These are phyloP conservation scores for Scaeva pyrastri DNA, from an alignment of 2,888 invertebrate genomes.

Conservation along the genomic window DNA sequence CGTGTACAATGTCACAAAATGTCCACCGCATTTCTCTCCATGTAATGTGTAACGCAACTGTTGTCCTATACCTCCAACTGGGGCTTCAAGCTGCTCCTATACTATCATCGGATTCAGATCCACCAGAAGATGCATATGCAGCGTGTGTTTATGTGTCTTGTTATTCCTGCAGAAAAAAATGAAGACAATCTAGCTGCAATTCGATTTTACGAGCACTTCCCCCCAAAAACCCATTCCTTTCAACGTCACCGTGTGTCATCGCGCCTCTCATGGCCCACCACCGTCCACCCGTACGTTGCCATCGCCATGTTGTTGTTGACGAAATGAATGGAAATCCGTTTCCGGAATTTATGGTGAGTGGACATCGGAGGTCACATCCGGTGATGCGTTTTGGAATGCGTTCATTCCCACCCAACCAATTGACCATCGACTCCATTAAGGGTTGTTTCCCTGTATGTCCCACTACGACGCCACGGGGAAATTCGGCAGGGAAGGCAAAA, in stretches of 20 bases:
- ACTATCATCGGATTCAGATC: not conserved
- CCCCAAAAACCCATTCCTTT: not conserved
- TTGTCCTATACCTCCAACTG: conserved; percentile 26
- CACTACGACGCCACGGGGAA: too few relatives aligned
- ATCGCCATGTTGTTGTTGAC: conserved; percentile 65
- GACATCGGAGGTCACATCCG: conserved; percentile 74
- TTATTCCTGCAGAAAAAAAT: conserved; percentile 33
- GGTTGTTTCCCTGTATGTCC: conserved; percentile 6
- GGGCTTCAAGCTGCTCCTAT: conserved; percentile 1
- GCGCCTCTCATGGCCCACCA: too few relatives aligned
- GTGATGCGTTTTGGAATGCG: conserved; percentile 73
- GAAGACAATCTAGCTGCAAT: conserved; percentile 68
- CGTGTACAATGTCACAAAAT: conserved; percentile 73
- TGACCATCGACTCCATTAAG: conserved; percentile 62
- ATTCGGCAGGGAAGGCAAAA: not conserved
- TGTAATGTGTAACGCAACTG: conserved; percentile 65
- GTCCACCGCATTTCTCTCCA: conserved; percentile 67
- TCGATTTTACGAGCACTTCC: conserved; percentile 71
- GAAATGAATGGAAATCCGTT: conserved; percentile 75
- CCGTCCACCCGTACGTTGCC: too few relatives aligned
- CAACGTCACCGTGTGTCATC: not conserved
- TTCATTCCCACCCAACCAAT: conserved; percentile 38
- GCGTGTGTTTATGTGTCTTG: not conserved
- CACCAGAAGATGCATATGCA: conserved; percentile 40
- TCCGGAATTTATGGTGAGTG: conserved; percentile 74